Evolutionary conservation across 2,888 invertebrate species (phyloP).

Genomic region (Erebia epiphron): DNA sequence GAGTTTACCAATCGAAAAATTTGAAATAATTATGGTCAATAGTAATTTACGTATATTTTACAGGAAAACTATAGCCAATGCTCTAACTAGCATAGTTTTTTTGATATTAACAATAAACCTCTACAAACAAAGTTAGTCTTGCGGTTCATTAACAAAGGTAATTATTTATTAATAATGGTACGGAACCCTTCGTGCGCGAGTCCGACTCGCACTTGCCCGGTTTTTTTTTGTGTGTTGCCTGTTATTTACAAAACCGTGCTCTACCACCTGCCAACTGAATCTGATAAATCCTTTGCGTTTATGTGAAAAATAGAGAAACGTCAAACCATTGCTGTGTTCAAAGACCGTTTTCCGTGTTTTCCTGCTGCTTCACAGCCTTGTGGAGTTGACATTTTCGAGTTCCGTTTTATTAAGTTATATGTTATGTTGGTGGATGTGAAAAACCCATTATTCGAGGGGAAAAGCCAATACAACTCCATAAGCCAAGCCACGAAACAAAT

Average conservation of each 20-base stretch:
- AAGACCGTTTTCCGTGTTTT: conserved; percentile 21
- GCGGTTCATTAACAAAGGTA: too few species aligned
- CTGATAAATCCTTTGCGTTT: conserved; percentile 39
- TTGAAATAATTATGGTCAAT: too few species aligned
- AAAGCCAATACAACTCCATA: background rate
- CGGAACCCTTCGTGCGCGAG: too few species aligned
- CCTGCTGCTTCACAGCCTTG: conserved; percentile 3
- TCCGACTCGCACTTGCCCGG: too few species aligned
- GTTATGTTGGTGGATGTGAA: conserved; percentile 6
- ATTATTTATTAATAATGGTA: too few species aligned
- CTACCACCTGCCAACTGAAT: conserved; percentile 31
- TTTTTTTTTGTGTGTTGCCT: conserved; percentile 6
- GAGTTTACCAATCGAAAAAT: too few species aligned
- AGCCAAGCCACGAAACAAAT: background rate
- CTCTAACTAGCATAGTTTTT: too few species aligned
- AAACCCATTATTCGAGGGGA: background rate
- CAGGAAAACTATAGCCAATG: too few species aligned
- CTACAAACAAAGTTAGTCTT: too few species aligned
- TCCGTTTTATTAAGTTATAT: conserved; percentile 14
- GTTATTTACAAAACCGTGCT: conserved; percentile 37
- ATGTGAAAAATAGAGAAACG: conserved; percentile 32
- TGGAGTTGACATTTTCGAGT: conserved; percentile 14
- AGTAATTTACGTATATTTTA: too few species aligned
- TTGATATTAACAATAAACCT: too few species aligned
- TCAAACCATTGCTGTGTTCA: conserved; percentile 30